A percentile compares a stretch with the other conserved stretches of the same genome.
phyloP scores from a whole-genome alignment of 2,888 invertebrate genomes.

The Seira ritae region DNA sequence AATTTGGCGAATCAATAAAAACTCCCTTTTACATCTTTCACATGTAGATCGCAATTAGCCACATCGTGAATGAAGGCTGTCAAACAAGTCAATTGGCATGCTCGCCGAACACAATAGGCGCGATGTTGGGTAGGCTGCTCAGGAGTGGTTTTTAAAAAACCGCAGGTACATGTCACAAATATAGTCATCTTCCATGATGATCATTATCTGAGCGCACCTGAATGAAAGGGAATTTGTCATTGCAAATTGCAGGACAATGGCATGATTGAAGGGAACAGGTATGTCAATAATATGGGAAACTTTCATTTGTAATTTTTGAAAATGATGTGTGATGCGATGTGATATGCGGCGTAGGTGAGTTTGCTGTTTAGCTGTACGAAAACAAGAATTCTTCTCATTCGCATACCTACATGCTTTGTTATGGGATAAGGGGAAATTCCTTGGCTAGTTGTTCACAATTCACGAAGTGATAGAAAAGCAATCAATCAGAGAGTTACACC shows the following conservation, averaged over 20 bases:
- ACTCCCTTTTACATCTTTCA: background rate
- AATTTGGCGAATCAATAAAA: slow-evolving; percentile 12
- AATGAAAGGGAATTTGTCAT: slow-evolving; percentile 21
- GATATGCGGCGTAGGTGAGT: too few relatives aligned
- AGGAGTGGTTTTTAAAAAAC: slow-evolving; percentile 9
- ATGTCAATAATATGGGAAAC: background rate
- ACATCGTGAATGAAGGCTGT: slow-evolving; percentile 4
- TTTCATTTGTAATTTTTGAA: background rate
- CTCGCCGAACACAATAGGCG: slow-evolving; percentile 1
- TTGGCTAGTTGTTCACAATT: too few relatives aligned
- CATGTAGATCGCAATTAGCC: slow-evolving; percentile 16
- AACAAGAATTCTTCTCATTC: background rate
- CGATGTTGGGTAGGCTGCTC: background rate
- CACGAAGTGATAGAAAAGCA: slow-evolving; percentile 6
- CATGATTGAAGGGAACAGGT: slow-evolving; percentile 10
- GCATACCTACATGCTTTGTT: background rate
- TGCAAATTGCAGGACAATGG: slow-evolving; percentile 19
- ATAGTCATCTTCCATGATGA: slow-evolving; percentile 18
- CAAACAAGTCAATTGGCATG: slow-evolving; percentile 16
- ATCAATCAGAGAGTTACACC: slow-evolving; percentile 16
- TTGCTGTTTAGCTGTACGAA: background rate
- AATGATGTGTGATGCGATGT: background rate
- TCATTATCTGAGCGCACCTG: slow-evolving; percentile 1
- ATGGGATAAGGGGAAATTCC: background rate
- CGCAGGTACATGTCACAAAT: slow-evolving; percentile 10